phyloP scores from a whole-genome alignment of 2,888 invertebrate species.

The Bellardia bayeri region DNA sequence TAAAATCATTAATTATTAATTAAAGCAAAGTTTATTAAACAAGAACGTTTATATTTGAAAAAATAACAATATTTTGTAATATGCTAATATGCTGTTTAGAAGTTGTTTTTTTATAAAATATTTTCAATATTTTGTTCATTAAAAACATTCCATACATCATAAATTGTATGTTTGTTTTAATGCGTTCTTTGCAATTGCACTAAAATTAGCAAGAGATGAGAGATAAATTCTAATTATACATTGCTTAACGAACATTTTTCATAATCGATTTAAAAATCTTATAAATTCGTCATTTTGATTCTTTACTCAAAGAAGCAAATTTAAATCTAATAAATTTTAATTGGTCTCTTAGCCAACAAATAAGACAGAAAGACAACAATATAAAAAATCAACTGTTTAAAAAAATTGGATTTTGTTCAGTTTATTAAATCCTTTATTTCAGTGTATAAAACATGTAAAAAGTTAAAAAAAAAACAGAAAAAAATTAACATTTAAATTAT shows the following conservation, averaged over 20 bases:
- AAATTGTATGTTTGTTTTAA: no score
- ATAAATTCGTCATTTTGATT: not conserved
- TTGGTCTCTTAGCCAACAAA: not conserved
- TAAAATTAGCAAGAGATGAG: not conserved
- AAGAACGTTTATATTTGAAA: no score
- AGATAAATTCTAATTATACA: not conserved
- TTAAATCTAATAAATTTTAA: not conserved
- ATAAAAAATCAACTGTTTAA: constrained; percentile 18
- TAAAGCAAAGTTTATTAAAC: no score
- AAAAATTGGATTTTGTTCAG: constrained; percentile 45
- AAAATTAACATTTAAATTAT: constrained; percentile 49
- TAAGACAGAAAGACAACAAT: constrained; percentile 40
- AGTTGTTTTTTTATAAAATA: no score
- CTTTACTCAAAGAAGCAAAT: not conserved
- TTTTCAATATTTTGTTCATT: no score
- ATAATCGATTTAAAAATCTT: not conserved
- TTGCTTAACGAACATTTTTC: not conserved
- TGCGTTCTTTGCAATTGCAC: no score
- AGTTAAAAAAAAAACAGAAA: constrained; percentile 18
- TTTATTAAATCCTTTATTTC: constrained; percentile 45
- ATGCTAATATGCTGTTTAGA: no score
- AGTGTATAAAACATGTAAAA: constrained; percentile 36
- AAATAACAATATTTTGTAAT: no score
- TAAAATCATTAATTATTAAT: no score
- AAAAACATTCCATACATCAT: no score